Conservation (phyloP, 2,797 vertebrate species). For the Enteromius afrohamiltoni region DNA sequence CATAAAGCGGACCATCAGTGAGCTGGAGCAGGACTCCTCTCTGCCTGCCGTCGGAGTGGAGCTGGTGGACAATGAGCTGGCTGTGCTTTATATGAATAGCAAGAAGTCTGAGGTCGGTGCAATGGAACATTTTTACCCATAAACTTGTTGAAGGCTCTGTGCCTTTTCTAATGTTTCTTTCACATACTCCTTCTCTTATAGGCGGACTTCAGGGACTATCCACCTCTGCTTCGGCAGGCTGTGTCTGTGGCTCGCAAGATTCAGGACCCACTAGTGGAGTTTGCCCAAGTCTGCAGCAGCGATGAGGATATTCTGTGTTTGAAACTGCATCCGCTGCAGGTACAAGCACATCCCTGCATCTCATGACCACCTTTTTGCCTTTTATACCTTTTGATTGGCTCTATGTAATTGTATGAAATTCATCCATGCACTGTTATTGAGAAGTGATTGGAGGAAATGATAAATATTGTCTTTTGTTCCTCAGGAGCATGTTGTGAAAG, state of each 20-base stretch:
- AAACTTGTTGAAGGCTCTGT: background rate
- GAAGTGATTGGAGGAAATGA: too few species aligned
- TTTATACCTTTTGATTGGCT: background rate
- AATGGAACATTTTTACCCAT: background rate
- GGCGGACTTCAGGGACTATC: conserved; percentile 96
- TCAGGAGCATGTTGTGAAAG: conserved; percentile 96
- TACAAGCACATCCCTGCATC: conserved; percentile 59
- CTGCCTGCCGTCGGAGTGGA: conserved; percentile 94
- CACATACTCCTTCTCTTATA: conserved; percentile 59
- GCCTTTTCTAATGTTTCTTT: background rate
- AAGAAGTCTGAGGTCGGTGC: conserved; percentile 92
- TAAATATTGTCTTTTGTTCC: background rate
- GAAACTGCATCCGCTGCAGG: conserved; percentile 96
- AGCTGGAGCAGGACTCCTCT: conserved; percentile 96
- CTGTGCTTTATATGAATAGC: conserved; percentile 99
- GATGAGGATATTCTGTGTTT: conserved; percentile 98
- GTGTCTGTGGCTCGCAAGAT: conserved; percentile 96
- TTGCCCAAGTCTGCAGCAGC: conserved; percentile 94
- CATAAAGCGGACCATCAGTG: conserved; percentile 92
- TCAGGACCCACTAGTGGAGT: conserved; percentile 96
- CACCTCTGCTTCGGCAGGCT: conserved; percentile 92
- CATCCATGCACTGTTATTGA: background rate
- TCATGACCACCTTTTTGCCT: background rate
- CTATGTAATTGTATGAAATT: background rate
- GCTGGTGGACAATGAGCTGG: conserved; percentile 94